Evolutionary conservation across 1,140 invertebrate species (phyloP), one percentile per base, ranked within the genome.

Genomic region (Microvelia longipes): DNA sequence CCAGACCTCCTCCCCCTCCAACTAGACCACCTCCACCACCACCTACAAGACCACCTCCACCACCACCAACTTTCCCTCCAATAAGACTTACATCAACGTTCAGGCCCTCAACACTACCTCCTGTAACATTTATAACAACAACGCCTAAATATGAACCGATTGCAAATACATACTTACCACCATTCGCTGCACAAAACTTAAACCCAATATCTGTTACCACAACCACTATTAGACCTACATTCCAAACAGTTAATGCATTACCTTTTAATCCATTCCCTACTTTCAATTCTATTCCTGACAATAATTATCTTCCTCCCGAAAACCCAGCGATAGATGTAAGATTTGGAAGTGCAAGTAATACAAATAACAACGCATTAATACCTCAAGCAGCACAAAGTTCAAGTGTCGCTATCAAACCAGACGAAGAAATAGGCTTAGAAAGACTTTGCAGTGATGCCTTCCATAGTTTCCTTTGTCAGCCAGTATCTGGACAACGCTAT

Each of bases 171-270:
- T 24, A n/a, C 11, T 27, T 27, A 65, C 63, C 63, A 24, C 63
- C 63, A 24, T 27, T 27, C 24, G 26, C 63, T 65, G 26, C 2
- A 27, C 63, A n/a, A 65, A 65, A 11, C 2, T 24, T 24, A 2
- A 65, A n/a, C n/a, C 26, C n/a, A 11, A 24, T 27, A 65, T 27
- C 63, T 24, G 24, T 24, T 11, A 65, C n/a, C 5, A 64, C n/a
- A 28, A 68, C 30, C 73, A 75, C 35, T 71, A 72, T 5, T 67
- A 72, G 28, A 69, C 71, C 29, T 70, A 72, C 62, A 64, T 67
- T 29, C 28, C 68, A 1, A 73, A 75, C 62, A 73, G 19, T 19
- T 19, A n/a, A n/a, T n/a, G n/a, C n/a, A n/a, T n/a, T n/a, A n/a
- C n/a, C n/a, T n/a, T 50, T 50, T 50, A 50, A 50, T 5, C 35